phyloP scores from a whole-genome alignment of 2,113 vertebrate genomes.

The Lophius piscatorius region DNA sequence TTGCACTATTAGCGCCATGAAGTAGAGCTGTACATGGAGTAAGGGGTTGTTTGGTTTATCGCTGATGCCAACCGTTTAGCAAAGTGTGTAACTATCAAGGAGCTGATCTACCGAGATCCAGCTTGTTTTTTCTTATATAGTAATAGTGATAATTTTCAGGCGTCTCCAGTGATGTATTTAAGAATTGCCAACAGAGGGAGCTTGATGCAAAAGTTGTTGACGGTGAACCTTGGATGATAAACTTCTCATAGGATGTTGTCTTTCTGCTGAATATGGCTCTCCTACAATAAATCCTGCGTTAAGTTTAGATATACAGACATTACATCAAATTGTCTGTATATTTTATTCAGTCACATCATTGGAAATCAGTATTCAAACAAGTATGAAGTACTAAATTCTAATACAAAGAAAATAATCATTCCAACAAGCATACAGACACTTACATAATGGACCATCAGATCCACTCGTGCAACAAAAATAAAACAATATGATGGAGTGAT shows the following conservation, averaged over 20 bases:
- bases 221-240: neutral
- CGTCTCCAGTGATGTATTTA: neutral
- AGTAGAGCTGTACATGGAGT: too few relatives aligned
- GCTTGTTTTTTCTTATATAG: too few relatives aligned
- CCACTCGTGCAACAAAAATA: conserved; percentile 36
- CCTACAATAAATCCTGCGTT: too few relatives aligned
- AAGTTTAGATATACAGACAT: neutral
- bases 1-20: too few relatives aligned
- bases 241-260: neutral
- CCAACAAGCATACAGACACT: conserved; percentile 33
- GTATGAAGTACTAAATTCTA: conserved; percentile 41
- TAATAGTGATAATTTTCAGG: too few relatives aligned
- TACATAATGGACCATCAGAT: conserved; percentile 40
- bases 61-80: too few relatives aligned
- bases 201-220: neutral
- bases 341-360: conserved; percentile 70
- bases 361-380: conserved; percentile 65
- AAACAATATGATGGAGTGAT: conserved; percentile 40
- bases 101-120: too few relatives aligned
- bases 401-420: conserved; percentile 21
- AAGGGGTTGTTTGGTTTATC: too few relatives aligned
- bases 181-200: conserved; percentile 56
- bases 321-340: conserved; percentile 6
- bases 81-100: too few relatives aligned
- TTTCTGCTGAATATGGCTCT: neutral